These are phyloP conservation scores for Enteromius thamalakanensis DNA, from an alignment of 2,797 vertebrate species.

Conservation along the genomic window DNA sequence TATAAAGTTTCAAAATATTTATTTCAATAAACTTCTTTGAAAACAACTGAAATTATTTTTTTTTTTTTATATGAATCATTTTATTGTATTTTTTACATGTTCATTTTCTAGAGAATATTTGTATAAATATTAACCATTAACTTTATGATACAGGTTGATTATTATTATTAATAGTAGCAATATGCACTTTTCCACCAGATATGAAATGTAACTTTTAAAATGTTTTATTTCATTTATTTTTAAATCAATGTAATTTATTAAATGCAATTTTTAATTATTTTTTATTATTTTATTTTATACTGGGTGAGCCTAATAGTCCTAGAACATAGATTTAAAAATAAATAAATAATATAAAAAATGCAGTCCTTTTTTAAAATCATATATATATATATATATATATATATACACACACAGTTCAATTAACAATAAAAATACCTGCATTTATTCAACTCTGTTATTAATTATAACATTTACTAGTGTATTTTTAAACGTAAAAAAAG, in stretches of 20 bases:
- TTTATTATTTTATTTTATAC: no score
- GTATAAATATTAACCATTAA: background rate
- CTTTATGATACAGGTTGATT: background rate
- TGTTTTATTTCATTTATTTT: no score
- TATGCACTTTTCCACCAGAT: background rate
- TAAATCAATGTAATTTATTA: no score
- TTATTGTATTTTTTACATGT: background rate
- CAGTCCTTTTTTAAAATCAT: no score
- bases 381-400: no score
- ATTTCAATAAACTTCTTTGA: slow-evolving; percentile 84
- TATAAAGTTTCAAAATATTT: slow-evolving; percentile 77
- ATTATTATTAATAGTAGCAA: background rate
- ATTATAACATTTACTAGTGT: background rate
- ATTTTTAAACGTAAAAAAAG: background rate
- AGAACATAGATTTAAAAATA: no score
- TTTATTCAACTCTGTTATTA: background rate
- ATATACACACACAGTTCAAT: no score
- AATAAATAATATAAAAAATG: no score
- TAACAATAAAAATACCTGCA: no score
- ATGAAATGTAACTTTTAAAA: no score
- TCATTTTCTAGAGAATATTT: background rate
- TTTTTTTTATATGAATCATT: background rate
- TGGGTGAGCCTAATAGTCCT: no score
- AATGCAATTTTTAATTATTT: no score
- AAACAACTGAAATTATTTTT: slow-evolving; percentile 60